Percentiles rank a stretch among this genome's conserved stretches.
phyloP scores from a whole-genome alignment of 2,797 vertebrate species.

The Etheostoma perlongum region DNA sequence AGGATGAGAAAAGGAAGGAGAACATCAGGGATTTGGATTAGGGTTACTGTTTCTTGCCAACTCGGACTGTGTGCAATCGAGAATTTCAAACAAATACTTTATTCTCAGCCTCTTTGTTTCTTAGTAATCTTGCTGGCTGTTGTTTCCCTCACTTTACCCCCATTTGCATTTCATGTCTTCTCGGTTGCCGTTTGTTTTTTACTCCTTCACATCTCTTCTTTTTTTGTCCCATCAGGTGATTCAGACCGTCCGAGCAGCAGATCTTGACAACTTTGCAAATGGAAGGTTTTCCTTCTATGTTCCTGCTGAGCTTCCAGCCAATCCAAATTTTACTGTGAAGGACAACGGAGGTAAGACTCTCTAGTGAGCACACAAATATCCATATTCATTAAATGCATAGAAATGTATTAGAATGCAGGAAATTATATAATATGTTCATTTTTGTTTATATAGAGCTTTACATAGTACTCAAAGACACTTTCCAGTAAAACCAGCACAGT shows the following conservation, averaged over 20 bases:
- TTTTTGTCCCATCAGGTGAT: constrained; percentile 86
- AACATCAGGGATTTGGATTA: too few species aligned
- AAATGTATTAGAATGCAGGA: too few species aligned
- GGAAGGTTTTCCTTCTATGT: constrained; percentile 90
- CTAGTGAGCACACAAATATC: not conserved
- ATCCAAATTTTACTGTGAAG: constrained; percentile 92
- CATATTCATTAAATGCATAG: too few species aligned
- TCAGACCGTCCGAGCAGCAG: constrained; percentile 90
- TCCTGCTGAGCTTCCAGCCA: constrained; percentile 82
- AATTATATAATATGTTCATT: too few species aligned
- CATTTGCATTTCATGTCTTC: not conserved
- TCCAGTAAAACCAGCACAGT: too few species aligned
- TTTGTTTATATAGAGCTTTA: too few species aligned
- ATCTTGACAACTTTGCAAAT: constrained; percentile 92
- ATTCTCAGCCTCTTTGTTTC: not conserved
- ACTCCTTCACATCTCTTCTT: not conserved
- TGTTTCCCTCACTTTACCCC: not conserved
- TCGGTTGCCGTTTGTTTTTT: not conserved
- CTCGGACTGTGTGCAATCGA: not conserved
- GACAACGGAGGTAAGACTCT: constrained; percentile 91
- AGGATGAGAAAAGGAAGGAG: too few species aligned
- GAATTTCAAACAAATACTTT: not conserved
- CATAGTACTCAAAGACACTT: too few species aligned
- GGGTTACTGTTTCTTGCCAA: too few species aligned
- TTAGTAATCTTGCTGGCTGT: not conserved